Evolutionary conservation across 2,888 invertebrate genomes (phyloP).

Genomic region (Heteropelma amictum): DNA sequence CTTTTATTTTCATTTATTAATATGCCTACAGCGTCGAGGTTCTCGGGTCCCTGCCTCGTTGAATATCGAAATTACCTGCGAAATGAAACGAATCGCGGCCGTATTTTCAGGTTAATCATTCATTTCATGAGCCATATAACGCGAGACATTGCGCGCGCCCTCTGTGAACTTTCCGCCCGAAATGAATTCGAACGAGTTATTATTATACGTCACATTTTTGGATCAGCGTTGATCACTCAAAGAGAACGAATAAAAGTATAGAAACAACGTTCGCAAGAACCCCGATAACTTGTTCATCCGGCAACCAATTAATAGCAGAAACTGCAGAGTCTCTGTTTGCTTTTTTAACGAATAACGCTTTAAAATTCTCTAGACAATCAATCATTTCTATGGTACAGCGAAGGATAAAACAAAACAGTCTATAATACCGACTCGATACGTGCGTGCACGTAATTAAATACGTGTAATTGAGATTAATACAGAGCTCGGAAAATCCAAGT

Average conservation of each 20-base stretch:
- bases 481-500: constrained; percentile 40
- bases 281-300: constrained; percentile 14
- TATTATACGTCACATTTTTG: too few species aligned
- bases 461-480: constrained; percentile 39
- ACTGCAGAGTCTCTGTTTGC: not conserved
- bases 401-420: constrained; percentile 11
- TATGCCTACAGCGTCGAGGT: constrained; percentile 34
- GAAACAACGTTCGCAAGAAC: constrained; percentile 1
- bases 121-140: too few species aligned
- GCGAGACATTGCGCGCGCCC: too few species aligned
- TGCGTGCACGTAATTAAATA: constrained; percentile 50
- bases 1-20: not conserved
- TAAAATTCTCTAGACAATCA: constrained; percentile 54
- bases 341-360: constrained; percentile 43
- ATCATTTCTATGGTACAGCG: constrained; percentile 42
- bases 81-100: constrained; percentile 14
- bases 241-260: too few species aligned
- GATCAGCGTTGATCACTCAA: too few species aligned
- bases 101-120: not conserved
- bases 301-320: constrained; percentile 29
- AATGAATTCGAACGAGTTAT: too few species aligned
- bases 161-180: too few species aligned
- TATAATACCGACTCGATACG: constrained; percentile 20
- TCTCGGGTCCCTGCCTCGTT: constrained; percentile 18
- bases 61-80: not conserved